phyloP scores from a whole-genome alignment of 2,797 vertebrate genomes.

The Hoplostethus atlanticus region DNA sequence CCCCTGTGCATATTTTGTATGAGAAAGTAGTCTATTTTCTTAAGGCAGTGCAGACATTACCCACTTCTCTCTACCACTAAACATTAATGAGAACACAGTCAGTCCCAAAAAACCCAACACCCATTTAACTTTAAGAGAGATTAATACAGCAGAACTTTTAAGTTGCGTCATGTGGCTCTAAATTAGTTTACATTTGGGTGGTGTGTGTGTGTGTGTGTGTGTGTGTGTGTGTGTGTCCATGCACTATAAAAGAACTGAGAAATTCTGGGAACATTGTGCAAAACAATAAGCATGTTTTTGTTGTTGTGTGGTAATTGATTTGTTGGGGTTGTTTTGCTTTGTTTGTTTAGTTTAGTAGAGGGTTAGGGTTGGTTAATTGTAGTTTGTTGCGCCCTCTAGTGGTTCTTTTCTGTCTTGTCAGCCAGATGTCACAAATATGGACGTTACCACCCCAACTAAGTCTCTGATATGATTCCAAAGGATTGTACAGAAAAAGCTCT shows the following conservation, averaged over 20 bases:
- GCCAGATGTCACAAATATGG: conserved; percentile 16
- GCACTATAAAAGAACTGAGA: not conserved
- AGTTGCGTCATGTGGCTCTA: conserved; percentile 17
- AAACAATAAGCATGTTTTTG: conserved; percentile 9
- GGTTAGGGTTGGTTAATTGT: conserved; percentile 9
- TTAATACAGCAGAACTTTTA: conserved; percentile 58
- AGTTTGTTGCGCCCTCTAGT: conserved; percentile 67
- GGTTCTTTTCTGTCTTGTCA: conserved; percentile 32
- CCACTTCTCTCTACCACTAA: conserved; percentile 37
- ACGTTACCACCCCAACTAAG: conserved; percentile 14
- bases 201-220: not conserved
- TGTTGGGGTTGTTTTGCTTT: conserved; percentile 17
- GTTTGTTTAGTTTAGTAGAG: conserved; percentile 28
- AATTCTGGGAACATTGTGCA: not conserved
- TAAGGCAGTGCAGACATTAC: conserved; percentile 48
- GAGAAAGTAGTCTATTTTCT: conserved; percentile 63
- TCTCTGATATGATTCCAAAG: not conserved
- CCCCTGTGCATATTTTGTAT: conserved; percentile 71
- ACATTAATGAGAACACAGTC: conserved; percentile 55
- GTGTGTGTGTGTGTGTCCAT: not conserved
- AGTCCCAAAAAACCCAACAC: conserved; percentile 22
- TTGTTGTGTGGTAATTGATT: not conserved
- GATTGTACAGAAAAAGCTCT: conserved; percentile 1
- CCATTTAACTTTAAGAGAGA: conserved; percentile 54
- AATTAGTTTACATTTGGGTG: conserved; percentile 4